Base-by-base conservation (phyloP, 1,140 invertebrate genomes). In the Dinothrombium tinctorium region DNA sequence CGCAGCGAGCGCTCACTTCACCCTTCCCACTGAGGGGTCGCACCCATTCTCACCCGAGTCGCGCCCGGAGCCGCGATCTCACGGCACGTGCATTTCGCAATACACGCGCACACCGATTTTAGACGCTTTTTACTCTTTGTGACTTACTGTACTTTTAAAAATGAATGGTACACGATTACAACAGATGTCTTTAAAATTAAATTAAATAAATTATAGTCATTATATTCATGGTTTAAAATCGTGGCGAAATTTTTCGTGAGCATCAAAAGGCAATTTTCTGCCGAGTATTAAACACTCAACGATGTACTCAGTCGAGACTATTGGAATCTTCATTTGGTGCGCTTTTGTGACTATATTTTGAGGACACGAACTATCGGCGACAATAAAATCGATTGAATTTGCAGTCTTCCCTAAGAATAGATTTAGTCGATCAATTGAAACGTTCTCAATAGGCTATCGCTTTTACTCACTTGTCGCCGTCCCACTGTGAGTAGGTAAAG, bases 301-400 rank as follows among this genome's bases (percentile, higher is more conserved):
- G 12, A 62, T 47, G 58, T 59, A 62, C 42, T 62, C 57, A 24
- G 52, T 53, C 3, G 56, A 54, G 22, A 60, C 54, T 15, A 59
- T 40, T 5, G 59, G 56, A 14, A 59, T 47, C 20, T 46, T 46
- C 8, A 49, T 39, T 28, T 50, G 42, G 22, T 48, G 44, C 6
- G 54, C 53, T 23, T 44, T 40, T 14, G 44, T 37, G 7, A 55
- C n/a, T 6, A 59, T 37, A 33, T 42, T 29, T 21, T 14, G 6
- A 15, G 45, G 39, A 32, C 50, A 51, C 12, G 14, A 26, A 12
- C 17, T 5, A 35, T 51, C 49, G 15, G 43, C 43, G 12, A 51
- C 25, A 11, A 51, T 26, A 23, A 51, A 36, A 33, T 51, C 48
- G 9, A 50, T 43, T 23, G 33, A 19, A 35, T 35, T 35, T 20